Percentiles rank a stretch among this genome's conserved stretches.
phyloP scores from a whole-genome alignment of 2,797 vertebrate genomes.

The Xenops minutus region DNA sequence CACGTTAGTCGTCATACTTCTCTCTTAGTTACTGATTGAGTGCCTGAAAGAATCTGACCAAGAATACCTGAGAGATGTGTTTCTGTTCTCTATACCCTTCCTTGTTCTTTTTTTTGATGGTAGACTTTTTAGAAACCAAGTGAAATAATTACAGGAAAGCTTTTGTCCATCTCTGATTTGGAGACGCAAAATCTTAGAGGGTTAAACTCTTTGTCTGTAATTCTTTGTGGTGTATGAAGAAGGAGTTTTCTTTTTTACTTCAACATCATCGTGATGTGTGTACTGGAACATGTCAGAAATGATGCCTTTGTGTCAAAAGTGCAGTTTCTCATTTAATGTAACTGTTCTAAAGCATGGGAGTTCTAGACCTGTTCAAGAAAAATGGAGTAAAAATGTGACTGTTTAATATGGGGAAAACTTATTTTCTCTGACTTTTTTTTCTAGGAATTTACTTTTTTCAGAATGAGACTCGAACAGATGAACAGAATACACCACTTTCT shows the following conservation, averaged over 20 bases:
- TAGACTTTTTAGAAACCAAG: neutral
- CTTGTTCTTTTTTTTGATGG: neutral
- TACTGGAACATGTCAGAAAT: neutral
- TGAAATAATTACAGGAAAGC: neutral
- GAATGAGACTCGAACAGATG: neutral
- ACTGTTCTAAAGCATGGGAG: neutral
- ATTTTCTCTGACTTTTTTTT: neutral
- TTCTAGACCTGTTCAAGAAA: neutral
- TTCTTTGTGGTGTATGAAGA: neutral
- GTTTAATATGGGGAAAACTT: neutral
- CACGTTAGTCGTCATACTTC: neutral
- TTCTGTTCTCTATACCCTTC: neutral
- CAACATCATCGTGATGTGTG: accelerated
- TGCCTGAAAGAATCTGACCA: neutral
- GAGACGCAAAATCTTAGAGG: neutral
- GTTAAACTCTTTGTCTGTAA: neutral
- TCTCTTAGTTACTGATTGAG: neutral
- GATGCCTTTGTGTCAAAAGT: neutral
- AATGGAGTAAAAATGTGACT: neutral
- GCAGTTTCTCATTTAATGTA: neutral
- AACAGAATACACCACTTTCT: neutral
- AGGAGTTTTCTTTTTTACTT: neutral
- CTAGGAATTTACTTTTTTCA: neutral
- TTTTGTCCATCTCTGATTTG: neutral
- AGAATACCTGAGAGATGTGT: neutral